Percentiles rank a stretch among this genome's conserved stretches.
Evolutionary conservation across 2,113 vertebrate species (phyloP).

Genomic region (Okapia johnstoni): DNA sequence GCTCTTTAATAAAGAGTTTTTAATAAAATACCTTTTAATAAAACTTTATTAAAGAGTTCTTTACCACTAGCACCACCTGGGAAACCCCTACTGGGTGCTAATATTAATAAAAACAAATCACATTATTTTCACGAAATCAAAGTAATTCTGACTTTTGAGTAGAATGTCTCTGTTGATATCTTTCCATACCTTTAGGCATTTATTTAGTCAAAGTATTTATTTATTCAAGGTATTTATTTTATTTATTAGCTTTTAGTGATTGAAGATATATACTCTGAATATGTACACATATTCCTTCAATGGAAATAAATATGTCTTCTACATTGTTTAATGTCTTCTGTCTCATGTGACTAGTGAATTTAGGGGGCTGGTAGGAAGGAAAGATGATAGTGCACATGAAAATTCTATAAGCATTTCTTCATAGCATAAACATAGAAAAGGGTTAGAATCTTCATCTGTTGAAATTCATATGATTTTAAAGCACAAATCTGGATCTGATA

Average conservation of each 20-base stretch:
- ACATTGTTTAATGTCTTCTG: neutral
- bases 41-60: neutral
- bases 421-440: neutral
- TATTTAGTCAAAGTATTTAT: neutral
- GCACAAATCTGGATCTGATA: neutral
- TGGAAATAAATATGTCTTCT: neutral
- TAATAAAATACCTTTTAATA: neutral
- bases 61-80: neutral
- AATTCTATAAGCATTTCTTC: neutral
- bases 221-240: neutral
- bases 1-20: neutral
- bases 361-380: neutral
- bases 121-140: neutral
- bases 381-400: neutral
- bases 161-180: neutral
- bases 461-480: constrained; percentile 4
- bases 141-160: neutral
- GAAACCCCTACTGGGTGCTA: neutral
- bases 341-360: neutral
- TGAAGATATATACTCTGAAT: neutral
- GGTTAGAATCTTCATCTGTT: neutral
- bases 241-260: neutral
- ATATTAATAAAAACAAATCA: neutral
- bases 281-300: neutral
- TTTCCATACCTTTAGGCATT: neutral